Percentiles rank a stretch among this genome's conserved stretches.
Conservation (phyloP, 2,888 invertebrate species). For the Xestoiulus laeticollis region DNA sequence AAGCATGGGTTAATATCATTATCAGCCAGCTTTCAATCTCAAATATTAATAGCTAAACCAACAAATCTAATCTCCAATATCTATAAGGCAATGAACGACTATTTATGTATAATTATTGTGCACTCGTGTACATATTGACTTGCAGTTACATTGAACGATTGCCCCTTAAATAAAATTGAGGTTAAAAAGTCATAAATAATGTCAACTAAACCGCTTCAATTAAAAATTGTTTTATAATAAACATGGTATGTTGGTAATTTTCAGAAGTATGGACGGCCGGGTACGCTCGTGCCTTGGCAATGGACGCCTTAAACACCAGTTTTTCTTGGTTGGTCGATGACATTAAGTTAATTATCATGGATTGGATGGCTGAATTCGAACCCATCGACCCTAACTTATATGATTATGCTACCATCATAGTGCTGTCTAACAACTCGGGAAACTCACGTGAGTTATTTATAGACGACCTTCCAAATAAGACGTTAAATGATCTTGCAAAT, state of each 20-base stretch:
- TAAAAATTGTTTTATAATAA: background rate
- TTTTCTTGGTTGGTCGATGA: conserved; percentile 12
- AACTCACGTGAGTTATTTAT: background rate
- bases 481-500: background rate
- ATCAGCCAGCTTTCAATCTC: too few species aligned
- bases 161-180: too few species aligned
- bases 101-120: too few species aligned
- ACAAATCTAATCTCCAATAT: too few species aligned
- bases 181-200: too few species aligned
- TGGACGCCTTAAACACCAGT: background rate
- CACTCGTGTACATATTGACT: too few species aligned
- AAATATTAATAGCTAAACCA: too few species aligned
- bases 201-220: too few species aligned
- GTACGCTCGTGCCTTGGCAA: background rate
- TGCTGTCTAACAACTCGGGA: background rate
- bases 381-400: background rate
- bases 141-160: too few species aligned
- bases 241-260: background rate
- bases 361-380: conserved; percentile 32
- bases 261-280: conserved; percentile 1
- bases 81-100: too few species aligned
- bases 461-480: background rate
- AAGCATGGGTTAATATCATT: too few species aligned
- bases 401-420: background rate
- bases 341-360: background rate